phyloP scores from a whole-genome alignment of 2,888 invertebrate species.

The Ophraella communa region DNA sequence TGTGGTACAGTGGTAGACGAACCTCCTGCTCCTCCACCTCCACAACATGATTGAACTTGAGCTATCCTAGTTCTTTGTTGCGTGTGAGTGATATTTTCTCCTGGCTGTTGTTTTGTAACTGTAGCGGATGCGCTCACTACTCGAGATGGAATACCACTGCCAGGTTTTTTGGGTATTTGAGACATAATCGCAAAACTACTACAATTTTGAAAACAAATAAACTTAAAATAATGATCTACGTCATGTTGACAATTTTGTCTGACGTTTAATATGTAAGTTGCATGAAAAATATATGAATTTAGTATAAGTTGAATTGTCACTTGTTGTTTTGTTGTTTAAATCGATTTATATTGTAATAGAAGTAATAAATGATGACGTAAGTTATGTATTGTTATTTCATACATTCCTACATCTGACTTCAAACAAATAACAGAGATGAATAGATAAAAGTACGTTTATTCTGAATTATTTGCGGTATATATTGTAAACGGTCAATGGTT shows the following conservation, averaged over 20 bases:
- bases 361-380: too few species aligned
- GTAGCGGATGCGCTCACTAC: conserved; percentile 15
- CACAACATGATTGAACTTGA: conserved; percentile 12
- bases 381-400: too few species aligned
- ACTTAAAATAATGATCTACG: neutral
- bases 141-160: conserved; percentile 5
- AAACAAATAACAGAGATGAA: too few species aligned
- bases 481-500: too few species aligned
- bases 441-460: too few species aligned
- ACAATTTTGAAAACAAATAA: neutral
- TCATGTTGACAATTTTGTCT: neutral
- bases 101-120: conserved; percentile 22
- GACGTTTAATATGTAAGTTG: neutral
- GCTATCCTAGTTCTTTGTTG: conserved; percentile 19
- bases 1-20: neutral
- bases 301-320: too few species aligned
- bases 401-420: too few species aligned
- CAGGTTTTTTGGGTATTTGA: conserved; percentile 16
- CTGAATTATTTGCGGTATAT: too few species aligned
- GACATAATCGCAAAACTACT: conserved; percentile 21
- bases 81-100: conserved; percentile 18
- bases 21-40: neutral
- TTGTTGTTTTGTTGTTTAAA: too few species aligned
- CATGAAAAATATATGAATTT: too few species aligned
- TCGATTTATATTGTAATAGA: too few species aligned